A percentile compares a stretch with the other conserved stretches of the same genome.
phyloP scores from a whole-genome alignment of 1,140 invertebrate species.

The Lethrus apterus region DNA sequence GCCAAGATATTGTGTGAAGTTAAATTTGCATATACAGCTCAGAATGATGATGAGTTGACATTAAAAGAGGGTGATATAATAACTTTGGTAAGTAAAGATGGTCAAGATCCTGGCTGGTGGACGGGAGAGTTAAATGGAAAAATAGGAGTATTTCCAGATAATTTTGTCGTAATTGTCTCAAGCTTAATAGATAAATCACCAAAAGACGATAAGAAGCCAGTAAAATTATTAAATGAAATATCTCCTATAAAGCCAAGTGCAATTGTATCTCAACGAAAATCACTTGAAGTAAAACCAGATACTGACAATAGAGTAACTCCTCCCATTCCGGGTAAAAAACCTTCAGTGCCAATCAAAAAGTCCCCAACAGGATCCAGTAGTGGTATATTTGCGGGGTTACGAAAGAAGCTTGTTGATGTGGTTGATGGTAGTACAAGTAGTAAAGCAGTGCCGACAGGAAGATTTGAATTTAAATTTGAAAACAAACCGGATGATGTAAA shows the following conservation, averaged over 20 bases:
- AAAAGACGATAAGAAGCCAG: constrained; percentile 18
- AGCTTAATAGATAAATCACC: constrained; percentile 14
- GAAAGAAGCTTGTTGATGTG: constrained; percentile 49
- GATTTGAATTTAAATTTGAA: too few species aligned
- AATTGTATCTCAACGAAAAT: constrained; percentile 46
- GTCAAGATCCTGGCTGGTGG: constrained; percentile 96
- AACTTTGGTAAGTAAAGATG: constrained; percentile 75
- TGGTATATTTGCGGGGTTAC: constrained; percentile 50
- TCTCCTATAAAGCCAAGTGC: constrained; percentile 33
- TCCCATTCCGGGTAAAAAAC: constrained; percentile 47
- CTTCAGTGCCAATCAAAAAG: constrained; percentile 54
- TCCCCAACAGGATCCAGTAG: constrained; percentile 50
- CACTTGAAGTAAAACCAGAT: constrained; percentile 41
- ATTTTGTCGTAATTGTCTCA: constrained; percentile 73
- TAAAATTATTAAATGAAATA: constrained; percentile 13
- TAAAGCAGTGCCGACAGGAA: constrained; percentile 19
- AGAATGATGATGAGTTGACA: constrained; percentile 90
- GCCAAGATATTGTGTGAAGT: constrained; percentile 62
- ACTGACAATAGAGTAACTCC: constrained; percentile 28
- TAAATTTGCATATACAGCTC: constrained; percentile 81
- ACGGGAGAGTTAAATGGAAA: constrained; percentile 84
- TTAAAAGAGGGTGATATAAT: constrained; percentile 86
- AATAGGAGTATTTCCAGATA: constrained; percentile 92
- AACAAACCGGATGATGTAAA: constrained; percentile 17
- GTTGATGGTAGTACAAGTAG: constrained; percentile 36